Conservation (phyloP, 2,888 invertebrate species). For the Melanchra persicariae region DNA sequence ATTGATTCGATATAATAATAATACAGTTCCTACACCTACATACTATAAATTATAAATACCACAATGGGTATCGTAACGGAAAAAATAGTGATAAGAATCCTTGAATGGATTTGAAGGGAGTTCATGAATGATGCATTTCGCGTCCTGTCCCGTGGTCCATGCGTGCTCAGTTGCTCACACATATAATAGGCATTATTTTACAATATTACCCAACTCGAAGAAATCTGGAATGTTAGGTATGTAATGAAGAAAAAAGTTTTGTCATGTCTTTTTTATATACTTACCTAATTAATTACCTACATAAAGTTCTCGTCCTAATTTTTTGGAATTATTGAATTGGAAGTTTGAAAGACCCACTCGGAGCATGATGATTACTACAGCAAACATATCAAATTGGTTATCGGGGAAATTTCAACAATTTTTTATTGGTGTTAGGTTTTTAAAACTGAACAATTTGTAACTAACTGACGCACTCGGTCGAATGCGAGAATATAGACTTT, state of each 20-base stretch:
- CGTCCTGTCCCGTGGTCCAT: constrained; percentile 36
- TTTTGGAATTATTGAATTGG: neutral
- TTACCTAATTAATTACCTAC: no score
- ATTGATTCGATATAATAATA: constrained; percentile 7
- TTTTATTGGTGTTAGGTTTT: neutral
- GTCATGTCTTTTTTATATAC: neutral
- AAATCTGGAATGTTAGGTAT: neutral
- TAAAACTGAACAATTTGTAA: constrained; percentile 2
- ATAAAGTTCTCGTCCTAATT: no score
- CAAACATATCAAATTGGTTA: neutral
- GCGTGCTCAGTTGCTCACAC: constrained; percentile 12
- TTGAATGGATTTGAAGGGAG: constrained; percentile 61
- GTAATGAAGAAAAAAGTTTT: neutral
- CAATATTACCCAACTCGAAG: constrained; percentile 1
- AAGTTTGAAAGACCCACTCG: no score
- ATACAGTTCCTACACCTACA: constrained; percentile 36
- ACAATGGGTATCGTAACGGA: constrained; percentile 53
- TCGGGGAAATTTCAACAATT: neutral
- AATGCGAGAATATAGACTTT: constrained; percentile 24
- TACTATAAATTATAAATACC: constrained; percentile 41
- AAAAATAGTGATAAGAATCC: constrained; percentile 62
- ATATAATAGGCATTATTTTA: constrained; percentile 23
- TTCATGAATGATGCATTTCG: constrained; percentile 62
- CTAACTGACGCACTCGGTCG: constrained; percentile 21
- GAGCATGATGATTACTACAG: neutral